Conservation (phyloP, 2,797 vertebrate species). For the Neoniphon sammara region DNA sequence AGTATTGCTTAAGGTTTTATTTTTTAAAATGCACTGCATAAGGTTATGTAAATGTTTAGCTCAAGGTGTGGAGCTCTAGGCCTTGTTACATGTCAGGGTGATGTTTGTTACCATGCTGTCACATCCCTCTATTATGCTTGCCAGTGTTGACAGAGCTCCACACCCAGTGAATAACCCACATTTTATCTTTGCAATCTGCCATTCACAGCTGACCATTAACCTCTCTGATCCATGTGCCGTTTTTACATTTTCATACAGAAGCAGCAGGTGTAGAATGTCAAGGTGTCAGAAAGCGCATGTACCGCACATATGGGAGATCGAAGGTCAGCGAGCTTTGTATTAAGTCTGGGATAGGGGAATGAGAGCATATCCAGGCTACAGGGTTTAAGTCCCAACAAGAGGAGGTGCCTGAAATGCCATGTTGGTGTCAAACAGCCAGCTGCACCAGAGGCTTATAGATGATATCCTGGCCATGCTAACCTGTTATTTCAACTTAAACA, state of each 20-base stretch:
- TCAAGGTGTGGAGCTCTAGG: not conserved
- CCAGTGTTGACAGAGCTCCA: slow-evolving; percentile 42
- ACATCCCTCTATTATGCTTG: slow-evolving; percentile 40
- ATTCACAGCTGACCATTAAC: slow-evolving; percentile 47
- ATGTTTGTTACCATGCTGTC: slow-evolving; percentile 13
- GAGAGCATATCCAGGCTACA: slow-evolving; percentile 39
- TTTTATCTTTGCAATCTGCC: slow-evolving; percentile 56
- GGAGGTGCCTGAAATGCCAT: slow-evolving; percentile 26
- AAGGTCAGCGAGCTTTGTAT: slow-evolving; percentile 47
- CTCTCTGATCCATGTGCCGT: slow-evolving; percentile 32
- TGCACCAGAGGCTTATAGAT: slow-evolving; percentile 53
- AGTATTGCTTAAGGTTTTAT: slow-evolving; percentile 11
- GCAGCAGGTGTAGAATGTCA: slow-evolving; percentile 52
- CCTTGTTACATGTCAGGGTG: slow-evolving; percentile 5
- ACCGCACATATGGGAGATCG: slow-evolving; percentile 45
- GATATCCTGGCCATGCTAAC: slow-evolving; percentile 60
- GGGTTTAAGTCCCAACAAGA: slow-evolving; percentile 53
- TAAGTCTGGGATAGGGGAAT: slow-evolving; percentile 41
- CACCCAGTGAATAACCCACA: slow-evolving; percentile 64
- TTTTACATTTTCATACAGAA: slow-evolving; percentile 50
- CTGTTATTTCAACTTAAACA: slow-evolving; percentile 44
- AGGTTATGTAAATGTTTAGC: not conserved
- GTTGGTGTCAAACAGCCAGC: slow-evolving; percentile 26
- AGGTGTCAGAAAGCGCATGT: slow-evolving; percentile 44
- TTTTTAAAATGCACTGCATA: not conserved